Conservation (phyloP, 2,888 invertebrate genomes). For the Cinara cedri region DNA sequence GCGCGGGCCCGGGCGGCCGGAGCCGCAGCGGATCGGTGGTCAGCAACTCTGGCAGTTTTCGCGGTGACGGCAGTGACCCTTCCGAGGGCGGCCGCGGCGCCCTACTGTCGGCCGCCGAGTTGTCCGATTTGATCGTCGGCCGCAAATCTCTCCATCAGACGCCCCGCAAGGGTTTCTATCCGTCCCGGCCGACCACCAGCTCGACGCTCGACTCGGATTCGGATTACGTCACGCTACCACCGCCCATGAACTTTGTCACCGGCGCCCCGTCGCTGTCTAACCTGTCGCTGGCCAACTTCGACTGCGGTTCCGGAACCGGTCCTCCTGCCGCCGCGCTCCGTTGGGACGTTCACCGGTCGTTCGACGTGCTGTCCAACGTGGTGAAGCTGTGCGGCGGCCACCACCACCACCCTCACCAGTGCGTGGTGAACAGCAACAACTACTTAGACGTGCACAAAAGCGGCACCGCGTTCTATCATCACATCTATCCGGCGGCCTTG, state of each 20-base stretch:
- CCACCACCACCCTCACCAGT: slow-evolving; percentile 67
- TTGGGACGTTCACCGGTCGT: slow-evolving; percentile 52
- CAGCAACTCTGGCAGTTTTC: slow-evolving; percentile 79
- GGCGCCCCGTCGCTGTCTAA: slow-evolving; percentile 58
- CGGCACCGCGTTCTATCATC: slow-evolving; percentile 64
- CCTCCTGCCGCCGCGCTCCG: neutral
- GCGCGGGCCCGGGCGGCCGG: slow-evolving; percentile 71
- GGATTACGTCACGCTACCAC: slow-evolving; percentile 80
- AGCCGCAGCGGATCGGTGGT: slow-evolving; percentile 76
- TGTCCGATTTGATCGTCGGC: slow-evolving; percentile 83
- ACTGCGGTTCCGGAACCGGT: slow-evolving; percentile 19
- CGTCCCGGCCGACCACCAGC: slow-evolving; percentile 78
- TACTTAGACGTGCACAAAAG: slow-evolving; percentile 70
- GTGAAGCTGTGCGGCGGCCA: slow-evolving; percentile 67
- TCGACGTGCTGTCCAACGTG: slow-evolving; percentile 25
- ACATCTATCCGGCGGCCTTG: slow-evolving; percentile 65
- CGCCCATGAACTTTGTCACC: slow-evolving; percentile 66
- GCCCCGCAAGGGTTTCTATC: slow-evolving; percentile 70
- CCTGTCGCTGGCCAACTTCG: slow-evolving; percentile 32
- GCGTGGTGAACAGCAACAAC: slow-evolving; percentile 69
- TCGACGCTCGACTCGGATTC: slow-evolving; percentile 86
- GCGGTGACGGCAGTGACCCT: slow-evolving; percentile 88
- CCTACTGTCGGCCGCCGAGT: slow-evolving; percentile 79
- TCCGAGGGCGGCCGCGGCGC: slow-evolving; percentile 76
- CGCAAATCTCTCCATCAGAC: slow-evolving; percentile 62